Conservation (phyloP, 2,888 invertebrate species). For the Chrysina gloriosa region DNA sequence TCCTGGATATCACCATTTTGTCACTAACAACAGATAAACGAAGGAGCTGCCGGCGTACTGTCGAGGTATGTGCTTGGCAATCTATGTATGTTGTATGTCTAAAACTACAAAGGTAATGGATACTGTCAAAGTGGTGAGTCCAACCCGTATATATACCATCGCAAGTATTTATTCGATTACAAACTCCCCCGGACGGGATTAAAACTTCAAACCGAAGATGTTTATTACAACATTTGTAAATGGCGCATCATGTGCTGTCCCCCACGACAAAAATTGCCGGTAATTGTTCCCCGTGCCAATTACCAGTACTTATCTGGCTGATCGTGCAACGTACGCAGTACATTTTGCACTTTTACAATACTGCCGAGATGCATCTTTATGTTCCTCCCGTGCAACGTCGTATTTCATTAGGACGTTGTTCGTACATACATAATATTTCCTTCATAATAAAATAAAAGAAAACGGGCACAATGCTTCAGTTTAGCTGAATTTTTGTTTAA, state of each 20-base stretch:
- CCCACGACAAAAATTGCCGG: slow-evolving; percentile 50
- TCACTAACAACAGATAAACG: neutral
- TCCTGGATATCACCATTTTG: slow-evolving; percentile 34
- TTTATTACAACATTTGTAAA: slow-evolving; percentile 60
- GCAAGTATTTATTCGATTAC: slow-evolving; percentile 37
- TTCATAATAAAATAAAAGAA: no score
- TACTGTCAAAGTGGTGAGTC: slow-evolving; percentile 43
- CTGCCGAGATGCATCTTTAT: slow-evolving; percentile 45
- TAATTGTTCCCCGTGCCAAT: slow-evolving; percentile 48
- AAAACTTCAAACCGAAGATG: slow-evolving; percentile 51
- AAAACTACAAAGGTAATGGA: slow-evolving; percentile 32
- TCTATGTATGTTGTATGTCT: slow-evolving; percentile 1
- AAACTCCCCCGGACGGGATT: slow-evolving; percentile 56
- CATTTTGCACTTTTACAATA: slow-evolving; percentile 50
- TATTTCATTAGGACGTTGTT: slow-evolving; percentile 48
- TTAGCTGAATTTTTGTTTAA: no score
- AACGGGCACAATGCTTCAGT: no score
- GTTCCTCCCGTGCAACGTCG: slow-evolving; percentile 37
- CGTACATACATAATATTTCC: no score
- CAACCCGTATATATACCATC: slow-evolving; percentile 47
- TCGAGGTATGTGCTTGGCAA: slow-evolving; percentile 1
- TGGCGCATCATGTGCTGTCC: slow-evolving; percentile 57
- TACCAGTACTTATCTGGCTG: slow-evolving; percentile 51
- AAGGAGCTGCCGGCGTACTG: neutral
- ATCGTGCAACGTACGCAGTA: slow-evolving; percentile 50